Evolutionary conservation across 2,113 vertebrate genomes (phyloP).

Genomic region (Hyla sarda): DNA sequence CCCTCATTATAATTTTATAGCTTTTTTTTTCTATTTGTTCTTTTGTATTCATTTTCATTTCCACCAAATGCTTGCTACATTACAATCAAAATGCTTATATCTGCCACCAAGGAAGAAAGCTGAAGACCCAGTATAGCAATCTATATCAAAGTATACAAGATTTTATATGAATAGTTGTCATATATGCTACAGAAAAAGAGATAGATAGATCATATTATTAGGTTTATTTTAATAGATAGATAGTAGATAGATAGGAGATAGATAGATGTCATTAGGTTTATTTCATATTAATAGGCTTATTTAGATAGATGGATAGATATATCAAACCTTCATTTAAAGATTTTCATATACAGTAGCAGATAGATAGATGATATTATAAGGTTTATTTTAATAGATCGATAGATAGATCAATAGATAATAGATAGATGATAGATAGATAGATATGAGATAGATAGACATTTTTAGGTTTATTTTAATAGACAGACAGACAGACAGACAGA

Average conservation of each 20-base stretch:
- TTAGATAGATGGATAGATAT: constrained; percentile 34
- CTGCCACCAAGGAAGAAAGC: constrained; percentile 65
- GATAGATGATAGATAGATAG: too few species aligned
- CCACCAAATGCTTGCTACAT: constrained; percentile 58
- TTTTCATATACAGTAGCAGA: too few species aligned
- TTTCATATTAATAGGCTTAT: too few species aligned
- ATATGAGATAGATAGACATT: too few species aligned
- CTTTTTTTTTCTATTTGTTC: constrained; percentile 61
- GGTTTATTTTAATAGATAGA: constrained; percentile 15
- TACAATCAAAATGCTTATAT: constrained; percentile 59
- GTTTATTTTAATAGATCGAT: too few species aligned
- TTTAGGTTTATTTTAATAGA: too few species aligned
- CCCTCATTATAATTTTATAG: constrained; percentile 70
- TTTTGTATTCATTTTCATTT: constrained; percentile 64
- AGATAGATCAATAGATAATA: too few species aligned
- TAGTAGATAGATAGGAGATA: not conserved
- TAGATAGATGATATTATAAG: too few species aligned
- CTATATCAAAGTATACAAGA: constrained; percentile 51
- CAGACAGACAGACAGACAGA: too few species aligned
- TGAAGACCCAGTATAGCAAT: constrained; percentile 63
- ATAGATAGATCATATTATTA: constrained; percentile 13
- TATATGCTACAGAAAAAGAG: not conserved
- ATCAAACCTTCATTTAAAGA: too few species aligned
- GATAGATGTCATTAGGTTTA: not conserved
- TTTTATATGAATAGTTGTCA: not conserved